Conservation (phyloP, 2,888 invertebrate species). For the Spatulosminthurus flaviceps region DNA sequence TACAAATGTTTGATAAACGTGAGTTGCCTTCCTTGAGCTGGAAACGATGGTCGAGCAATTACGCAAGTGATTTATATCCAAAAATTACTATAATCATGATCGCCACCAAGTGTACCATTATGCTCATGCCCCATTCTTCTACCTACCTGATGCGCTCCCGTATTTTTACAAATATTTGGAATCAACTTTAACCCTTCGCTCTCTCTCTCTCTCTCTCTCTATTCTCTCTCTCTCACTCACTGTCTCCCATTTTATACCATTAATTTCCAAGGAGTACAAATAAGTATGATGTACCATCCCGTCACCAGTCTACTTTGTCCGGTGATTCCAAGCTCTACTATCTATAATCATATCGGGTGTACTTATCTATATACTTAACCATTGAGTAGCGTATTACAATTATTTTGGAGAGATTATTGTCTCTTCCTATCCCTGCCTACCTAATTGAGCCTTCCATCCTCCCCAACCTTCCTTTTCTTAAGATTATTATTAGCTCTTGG, state of each 20-base stretch:
- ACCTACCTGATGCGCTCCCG: constrained; percentile 54
- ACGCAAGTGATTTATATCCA: constrained; percentile 63
- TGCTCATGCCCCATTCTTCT: constrained; percentile 46
- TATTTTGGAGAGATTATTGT: constrained; percentile 48
- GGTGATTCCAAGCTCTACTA: background rate
- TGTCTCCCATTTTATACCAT: background rate
- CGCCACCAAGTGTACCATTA: constrained; percentile 62
- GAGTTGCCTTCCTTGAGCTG: constrained; percentile 35
- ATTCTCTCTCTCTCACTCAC: background rate
- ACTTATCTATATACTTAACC: background rate
- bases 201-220: background rate
- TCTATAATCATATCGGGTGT: background rate
- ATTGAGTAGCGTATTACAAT: constrained; percentile 33
- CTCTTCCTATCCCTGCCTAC: constrained; percentile 43
- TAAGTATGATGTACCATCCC: constrained; percentile 6
- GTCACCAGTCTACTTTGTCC: constrained; percentile 20
- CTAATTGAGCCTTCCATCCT: constrained; percentile 36
- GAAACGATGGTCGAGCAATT: constrained; percentile 59
- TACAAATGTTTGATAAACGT: constrained; percentile 41
- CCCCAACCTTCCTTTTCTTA: constrained; percentile 19
- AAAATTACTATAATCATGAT: constrained; percentile 64
- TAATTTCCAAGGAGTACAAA: background rate
- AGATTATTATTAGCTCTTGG: constrained; percentile 18
- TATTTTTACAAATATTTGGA: constrained; percentile 50
- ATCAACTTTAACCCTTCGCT: constrained; percentile 8